These are phyloP conservation scores for Steinernema khuongi DNA, from an alignment of 1,140 invertebrate genomes.

Conservation along the genomic window DNA sequence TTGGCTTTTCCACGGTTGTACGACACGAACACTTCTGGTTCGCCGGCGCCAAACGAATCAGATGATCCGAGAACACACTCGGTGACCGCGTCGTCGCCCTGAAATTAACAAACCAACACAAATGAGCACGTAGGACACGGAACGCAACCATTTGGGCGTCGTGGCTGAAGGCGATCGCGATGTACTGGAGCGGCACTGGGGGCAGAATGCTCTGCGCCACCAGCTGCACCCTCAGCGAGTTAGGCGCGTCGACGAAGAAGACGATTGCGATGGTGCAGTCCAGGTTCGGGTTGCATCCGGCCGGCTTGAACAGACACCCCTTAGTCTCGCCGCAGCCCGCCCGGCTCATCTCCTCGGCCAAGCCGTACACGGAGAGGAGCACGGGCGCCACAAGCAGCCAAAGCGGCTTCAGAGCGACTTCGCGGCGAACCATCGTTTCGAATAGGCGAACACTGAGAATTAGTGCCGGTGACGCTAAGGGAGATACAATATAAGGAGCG, in stretches of 20 bases:
- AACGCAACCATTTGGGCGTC: slow-evolving; percentile 40
- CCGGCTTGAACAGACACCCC: slow-evolving; percentile 48
- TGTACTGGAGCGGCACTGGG: slow-evolving; percentile 39
- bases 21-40: slow-evolving; percentile 43
- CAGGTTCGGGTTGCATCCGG: slow-evolving; percentile 45
- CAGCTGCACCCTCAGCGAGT: slow-evolving; percentile 42
- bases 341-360: slow-evolving; percentile 1
- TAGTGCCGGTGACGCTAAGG: slow-evolving; percentile 5
- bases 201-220: slow-evolving; percentile 38
- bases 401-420: neutral
- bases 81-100: slow-evolving; percentile 46
- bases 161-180: slow-evolving; percentile 46
- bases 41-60: slow-evolving; percentile 21
- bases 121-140: slow-evolving; percentile 12
- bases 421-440: neutral
- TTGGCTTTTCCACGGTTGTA: slow-evolving; percentile 46
- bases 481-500: slow-evolving; percentile 13
- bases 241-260: slow-evolving; percentile 39
- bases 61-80: slow-evolving; percentile 41
- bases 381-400: neutral
- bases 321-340: slow-evolving; percentile 45
- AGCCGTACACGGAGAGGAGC: neutral
- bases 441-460: neutral
- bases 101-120: slow-evolving; percentile 22
- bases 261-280: slow-evolving; percentile 50